Evolutionary conservation across 2,888 invertebrate species (phyloP).

Genomic region (Thereva nobilitata): DNA sequence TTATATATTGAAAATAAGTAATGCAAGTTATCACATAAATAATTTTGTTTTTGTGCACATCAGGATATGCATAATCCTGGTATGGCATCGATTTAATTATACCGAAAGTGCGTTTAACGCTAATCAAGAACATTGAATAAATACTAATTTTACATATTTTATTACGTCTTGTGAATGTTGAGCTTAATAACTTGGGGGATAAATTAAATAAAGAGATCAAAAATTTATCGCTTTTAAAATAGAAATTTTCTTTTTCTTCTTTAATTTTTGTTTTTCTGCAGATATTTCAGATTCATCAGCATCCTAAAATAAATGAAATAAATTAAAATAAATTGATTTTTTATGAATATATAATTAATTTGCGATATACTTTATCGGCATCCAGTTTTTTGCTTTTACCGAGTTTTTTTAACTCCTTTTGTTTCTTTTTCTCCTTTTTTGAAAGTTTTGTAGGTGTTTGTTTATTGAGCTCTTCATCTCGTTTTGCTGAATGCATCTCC

Average conservation of each 20-base stretch:
- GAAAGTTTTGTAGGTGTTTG: constrained; percentile 53
- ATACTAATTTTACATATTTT: neutral
- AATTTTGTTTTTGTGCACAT: constrained; percentile 17
- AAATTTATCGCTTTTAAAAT: constrained; percentile 42
- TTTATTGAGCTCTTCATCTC: constrained; percentile 58
- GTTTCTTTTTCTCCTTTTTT: constrained; percentile 61
- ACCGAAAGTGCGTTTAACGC: neutral
- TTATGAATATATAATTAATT: neutral
- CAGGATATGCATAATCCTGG: constrained; percentile 1
- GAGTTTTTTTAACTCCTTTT: constrained; percentile 61
- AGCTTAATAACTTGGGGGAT: neutral
- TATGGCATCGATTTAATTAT: constrained; percentile 10
- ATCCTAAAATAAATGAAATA: constrained; percentile 44
- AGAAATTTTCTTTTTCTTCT: constrained; percentile 55
- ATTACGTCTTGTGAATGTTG: neutral
- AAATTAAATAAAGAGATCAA: neutral
- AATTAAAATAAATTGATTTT: constrained; percentile 2
- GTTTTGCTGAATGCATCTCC: constrained; percentile 59
- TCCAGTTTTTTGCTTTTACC: constrained; percentile 63
- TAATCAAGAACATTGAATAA: constrained; percentile 12
- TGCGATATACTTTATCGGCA: constrained; percentile 61
- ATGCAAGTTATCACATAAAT: constrained; percentile 34
- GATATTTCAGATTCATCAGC: constrained; percentile 53
- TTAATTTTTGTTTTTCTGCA: constrained; percentile 49
- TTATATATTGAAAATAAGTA: constrained; percentile 18